Evolutionary conservation across 2,888 invertebrate species (phyloP), one percentile per base, ranked within the genome.

Genomic region (Clusia tigrina): DNA sequence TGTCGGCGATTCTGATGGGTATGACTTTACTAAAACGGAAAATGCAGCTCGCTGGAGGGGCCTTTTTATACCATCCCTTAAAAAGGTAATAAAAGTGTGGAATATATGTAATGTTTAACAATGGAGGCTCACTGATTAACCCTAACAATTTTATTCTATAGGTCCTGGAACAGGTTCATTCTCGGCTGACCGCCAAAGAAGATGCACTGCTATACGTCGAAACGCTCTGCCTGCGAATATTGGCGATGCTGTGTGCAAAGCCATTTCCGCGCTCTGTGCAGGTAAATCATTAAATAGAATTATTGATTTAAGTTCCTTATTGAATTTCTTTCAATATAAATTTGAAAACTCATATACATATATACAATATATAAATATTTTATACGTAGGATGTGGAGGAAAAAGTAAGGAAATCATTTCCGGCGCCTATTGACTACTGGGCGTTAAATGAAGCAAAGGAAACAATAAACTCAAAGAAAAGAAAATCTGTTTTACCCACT

Each of bases 401-500:
- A 75, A 88, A 95, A 68, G 95, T 98, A 37, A 89, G 91, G 69
- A 91, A 91, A 72, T 93, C 94, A 59, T 96, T 97, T 86, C 97
- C 97, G n/a, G 92, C 92, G 17, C 96, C 97, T 2, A 92, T 98
- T 72, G 95, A 96, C 85, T 90, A 90, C 81, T 97, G 96, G 96
- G 95, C 96, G 56, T 87, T 96, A 65, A 89, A 88, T 69, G 96
- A 97, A 81, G 97, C 96, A 18, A 90, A 91, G 70, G 93, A 92
- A 77, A 92, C 92, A 55, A 86, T 93, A 67, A 91, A 93, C 73
- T 91, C 91, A 60, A 91, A 91, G 78, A 93, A 92, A 80, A 87
- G 87, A 60, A 89, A 91, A 74, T 88, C 90, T 54, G 90, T 93
- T 65, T 85, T 94, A 74, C 96, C 96, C 15, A 90, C 92, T 37